Evolutionary conservation across 2,797 vertebrate genomes (phyloP), one percentile per base, ranked within the genome.

Genomic region (Champsocephalus esox): DNA sequence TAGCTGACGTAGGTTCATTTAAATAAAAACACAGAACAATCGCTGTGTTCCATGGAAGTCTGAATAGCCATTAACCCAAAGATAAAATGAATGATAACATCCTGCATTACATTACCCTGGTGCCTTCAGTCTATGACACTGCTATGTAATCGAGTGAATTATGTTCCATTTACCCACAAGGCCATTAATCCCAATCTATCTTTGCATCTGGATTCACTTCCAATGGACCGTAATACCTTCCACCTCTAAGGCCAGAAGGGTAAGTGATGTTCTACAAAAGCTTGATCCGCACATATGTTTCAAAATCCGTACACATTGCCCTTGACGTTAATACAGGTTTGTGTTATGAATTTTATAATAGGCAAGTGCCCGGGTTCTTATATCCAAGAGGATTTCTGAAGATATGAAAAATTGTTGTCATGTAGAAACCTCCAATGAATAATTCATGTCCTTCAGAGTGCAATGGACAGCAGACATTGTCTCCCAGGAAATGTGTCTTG

Each of bases 161-260:
- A 80, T 70, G 70, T 84, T 79, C 77, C 81, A 86, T 89, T 90
- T 85, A 77, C 80, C 60, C 75, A 46, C 7, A 60, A 79, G 79
- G 60, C 81, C 84, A 86, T 88, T 92, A 88, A 93, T 90, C 83
- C 86, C 77, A 72, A 28, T 81, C 73, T 43, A 50, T 81, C 75
- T 87, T 83, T 84, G 75, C 69, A 81, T 89, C 77, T 68, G 70
- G 83, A 83, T 88, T 78, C 66, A 50, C 69, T 82, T 84, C 79
- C 67, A 84, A 80, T 49, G 61, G 73, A 38, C 66, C 49, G 62
- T 84, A 82, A 81, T 77, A 73, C 59, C 48, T 38, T 69, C 38
- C 63, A 68, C 76, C 81, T 82, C 70, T 52, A 19, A 79, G 74
- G 83, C 79, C 79, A 59, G 44, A 55, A 64, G 54, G 57, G 8